phyloP scores from a whole-genome alignment of 2,888 invertebrate species.

The Drosophila phalerata region DNA sequence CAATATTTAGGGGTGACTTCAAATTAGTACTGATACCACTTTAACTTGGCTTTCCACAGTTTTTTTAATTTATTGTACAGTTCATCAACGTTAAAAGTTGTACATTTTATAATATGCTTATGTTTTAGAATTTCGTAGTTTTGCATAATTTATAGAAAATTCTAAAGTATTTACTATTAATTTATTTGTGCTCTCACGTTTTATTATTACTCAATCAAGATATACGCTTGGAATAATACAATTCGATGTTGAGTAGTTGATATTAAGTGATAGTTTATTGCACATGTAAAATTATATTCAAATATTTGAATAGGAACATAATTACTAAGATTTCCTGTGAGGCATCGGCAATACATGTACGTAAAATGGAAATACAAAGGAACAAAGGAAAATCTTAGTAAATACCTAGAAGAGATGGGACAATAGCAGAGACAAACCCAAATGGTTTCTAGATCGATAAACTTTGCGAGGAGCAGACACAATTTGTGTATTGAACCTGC shows the following conservation, averaged over 20 bases:
- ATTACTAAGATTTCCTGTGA: conserved; percentile 19
- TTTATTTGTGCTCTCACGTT: too few species aligned
- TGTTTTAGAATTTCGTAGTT: too few species aligned
- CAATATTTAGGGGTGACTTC: too few species aligned
- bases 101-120: too few species aligned
- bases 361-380: background rate
- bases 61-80: too few species aligned
- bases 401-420: background rate
- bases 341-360: conserved; percentile 2
- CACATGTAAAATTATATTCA: conserved; percentile 8
- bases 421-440: conserved; percentile 41
- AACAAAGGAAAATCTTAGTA: conserved; percentile 18
- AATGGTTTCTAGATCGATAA: conserved; percentile 66
- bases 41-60: too few species aligned
- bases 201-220: background rate
- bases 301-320: conserved; percentile 9
- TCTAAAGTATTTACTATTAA: too few species aligned
- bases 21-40: too few species aligned
- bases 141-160: too few species aligned
- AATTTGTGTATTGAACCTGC: conserved; percentile 54
- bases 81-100: too few species aligned
- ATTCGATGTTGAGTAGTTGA: background rate
- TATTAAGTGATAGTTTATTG: conserved; percentile 22
- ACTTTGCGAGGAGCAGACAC: conserved; percentile 53
- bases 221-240: background rate